These are phyloP conservation scores for Odontocerum albicorne DNA, from an alignment of 2,888 invertebrate species.

Conservation along the genomic window DNA sequence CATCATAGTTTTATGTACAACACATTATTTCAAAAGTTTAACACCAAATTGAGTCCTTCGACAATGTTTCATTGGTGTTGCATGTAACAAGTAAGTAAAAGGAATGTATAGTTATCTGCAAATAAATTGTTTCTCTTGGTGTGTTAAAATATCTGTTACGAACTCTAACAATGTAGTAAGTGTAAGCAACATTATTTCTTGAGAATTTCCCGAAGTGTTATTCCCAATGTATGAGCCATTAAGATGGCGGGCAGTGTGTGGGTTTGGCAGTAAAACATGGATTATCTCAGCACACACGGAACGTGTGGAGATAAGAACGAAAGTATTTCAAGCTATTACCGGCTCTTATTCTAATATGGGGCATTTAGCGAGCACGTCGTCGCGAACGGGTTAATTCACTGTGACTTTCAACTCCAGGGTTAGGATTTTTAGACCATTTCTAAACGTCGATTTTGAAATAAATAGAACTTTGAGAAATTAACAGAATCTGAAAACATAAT, in stretches of 20 bases:
- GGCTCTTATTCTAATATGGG: slow-evolving; percentile 32
- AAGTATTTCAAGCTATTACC: slow-evolving; percentile 32
- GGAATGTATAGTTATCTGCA: no score
- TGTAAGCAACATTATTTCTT: no score
- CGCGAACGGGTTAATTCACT: slow-evolving; percentile 35
- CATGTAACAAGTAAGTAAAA: no score
- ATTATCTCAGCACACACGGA: slow-evolving; percentile 26
- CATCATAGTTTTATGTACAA: background rate
- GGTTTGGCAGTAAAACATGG: slow-evolving; percentile 28
- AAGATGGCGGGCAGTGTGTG: slow-evolving; percentile 17
- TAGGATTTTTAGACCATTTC: background rate
- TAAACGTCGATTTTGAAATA: no score
- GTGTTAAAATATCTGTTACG: no score
- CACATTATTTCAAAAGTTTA: background rate
- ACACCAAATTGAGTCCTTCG: no score
- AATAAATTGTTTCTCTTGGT: no score
- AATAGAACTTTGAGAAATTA: no score
- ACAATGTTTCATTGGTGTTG: no score
- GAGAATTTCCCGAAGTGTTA: slow-evolving; percentile 3
- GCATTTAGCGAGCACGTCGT: slow-evolving; percentile 25
- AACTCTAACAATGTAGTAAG: no score
- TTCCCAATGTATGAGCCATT: slow-evolving; percentile 17
- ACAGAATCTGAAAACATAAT: no score
- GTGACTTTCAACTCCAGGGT: slow-evolving; percentile 27
- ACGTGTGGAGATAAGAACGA: slow-evolving; percentile 30